A percentile compares a stretch with the other conserved stretches of the same genome.
Evolutionary conservation across 2,113 vertebrate species (phyloP).

Genomic region (Ranitomeya imitator): DNA sequence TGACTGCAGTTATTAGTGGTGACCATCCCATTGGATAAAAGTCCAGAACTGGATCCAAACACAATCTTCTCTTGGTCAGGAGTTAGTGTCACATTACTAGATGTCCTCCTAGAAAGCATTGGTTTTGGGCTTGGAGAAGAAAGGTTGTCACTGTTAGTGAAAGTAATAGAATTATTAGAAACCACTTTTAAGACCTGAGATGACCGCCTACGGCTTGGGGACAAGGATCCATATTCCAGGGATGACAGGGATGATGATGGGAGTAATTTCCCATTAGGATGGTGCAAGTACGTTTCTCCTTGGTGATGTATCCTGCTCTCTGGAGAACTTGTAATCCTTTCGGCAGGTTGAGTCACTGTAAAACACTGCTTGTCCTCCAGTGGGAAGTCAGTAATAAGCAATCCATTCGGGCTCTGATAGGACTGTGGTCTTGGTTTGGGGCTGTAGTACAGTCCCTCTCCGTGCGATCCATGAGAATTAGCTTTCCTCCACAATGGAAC

Average conservation of each 20-base stretch:
- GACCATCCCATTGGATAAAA: slow-evolving; percentile 50
- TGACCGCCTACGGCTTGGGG: slow-evolving; percentile 64
- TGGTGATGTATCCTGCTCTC: slow-evolving; percentile 58
- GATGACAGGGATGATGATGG: slow-evolving; percentile 25
- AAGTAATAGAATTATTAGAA: slow-evolving; percentile 58
- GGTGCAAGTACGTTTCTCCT: slow-evolving; percentile 11
- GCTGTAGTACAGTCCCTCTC: slow-evolving; percentile 39
- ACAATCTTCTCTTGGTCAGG: slow-evolving; percentile 67
- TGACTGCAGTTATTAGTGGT: not conserved
- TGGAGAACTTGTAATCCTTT: slow-evolving; percentile 65
- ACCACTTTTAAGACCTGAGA: slow-evolving; percentile 38
- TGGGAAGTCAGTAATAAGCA: slow-evolving; percentile 78
- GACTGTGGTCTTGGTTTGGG: slow-evolving; percentile 75
- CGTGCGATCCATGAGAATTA: slow-evolving; percentile 63
- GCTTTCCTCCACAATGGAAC: slow-evolving; percentile 78
- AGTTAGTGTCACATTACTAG: slow-evolving; percentile 59
- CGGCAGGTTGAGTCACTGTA: slow-evolving; percentile 69
- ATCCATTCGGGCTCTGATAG: slow-evolving; percentile 80
- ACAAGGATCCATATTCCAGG: slow-evolving; percentile 61
- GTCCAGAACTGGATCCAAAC: slow-evolving; percentile 52
- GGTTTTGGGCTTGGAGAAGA: slow-evolving; percentile 28
- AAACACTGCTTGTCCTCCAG: slow-evolving; percentile 74
- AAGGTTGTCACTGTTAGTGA: slow-evolving; percentile 57
- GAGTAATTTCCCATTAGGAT: slow-evolving; percentile 61
- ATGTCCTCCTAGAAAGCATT: slow-evolving; percentile 56